Percentiles rank a stretch among this genome's conserved stretches.
These are phyloP conservation scores for Mobula hypostoma DNA, from an alignment of 2,113 vertebrate genomes.

Conservation along the genomic window DNA sequence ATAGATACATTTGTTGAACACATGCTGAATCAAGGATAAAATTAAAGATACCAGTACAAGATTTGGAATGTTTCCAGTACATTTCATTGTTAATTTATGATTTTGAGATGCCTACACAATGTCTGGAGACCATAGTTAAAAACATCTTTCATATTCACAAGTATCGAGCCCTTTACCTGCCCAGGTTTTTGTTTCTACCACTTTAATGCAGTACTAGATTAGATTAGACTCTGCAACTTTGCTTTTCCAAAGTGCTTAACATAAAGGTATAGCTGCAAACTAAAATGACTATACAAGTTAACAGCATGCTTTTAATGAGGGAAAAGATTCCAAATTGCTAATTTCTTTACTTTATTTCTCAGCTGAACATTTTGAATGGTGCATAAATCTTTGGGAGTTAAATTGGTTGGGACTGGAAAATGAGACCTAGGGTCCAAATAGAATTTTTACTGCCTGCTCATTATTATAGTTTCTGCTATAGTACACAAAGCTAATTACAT, in stretches of 20 bases:
- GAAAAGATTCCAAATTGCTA: neutral
- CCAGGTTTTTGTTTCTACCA: neutral
- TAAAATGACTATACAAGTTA: neutral
- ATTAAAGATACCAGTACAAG: neutral
- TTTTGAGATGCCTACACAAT: neutral
- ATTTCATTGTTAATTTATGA: neutral
- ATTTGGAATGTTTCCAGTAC: neutral
- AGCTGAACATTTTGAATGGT: neutral
- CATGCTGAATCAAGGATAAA: neutral
- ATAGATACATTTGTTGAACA: neutral
- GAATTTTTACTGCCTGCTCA: too few species aligned
- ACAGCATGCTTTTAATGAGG: neutral
- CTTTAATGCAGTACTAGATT: neutral
- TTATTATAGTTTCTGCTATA: too few species aligned
- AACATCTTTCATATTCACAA: neutral
- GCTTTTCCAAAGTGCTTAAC: neutral
- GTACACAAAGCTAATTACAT: too few species aligned
- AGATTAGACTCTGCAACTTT: neutral
- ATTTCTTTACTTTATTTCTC: neutral
- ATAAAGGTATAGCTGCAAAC: neutral
- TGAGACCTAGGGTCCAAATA: too few species aligned
- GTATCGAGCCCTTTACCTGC: neutral
- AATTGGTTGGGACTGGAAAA: too few species aligned
- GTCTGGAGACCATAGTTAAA: neutral
- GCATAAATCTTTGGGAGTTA: neutral